Evolutionary conservation across 2,797 vertebrate genomes (phyloP), one percentile per base, ranked within the genome.

Genomic region (Odontamblyopus lacepedii): DNA sequence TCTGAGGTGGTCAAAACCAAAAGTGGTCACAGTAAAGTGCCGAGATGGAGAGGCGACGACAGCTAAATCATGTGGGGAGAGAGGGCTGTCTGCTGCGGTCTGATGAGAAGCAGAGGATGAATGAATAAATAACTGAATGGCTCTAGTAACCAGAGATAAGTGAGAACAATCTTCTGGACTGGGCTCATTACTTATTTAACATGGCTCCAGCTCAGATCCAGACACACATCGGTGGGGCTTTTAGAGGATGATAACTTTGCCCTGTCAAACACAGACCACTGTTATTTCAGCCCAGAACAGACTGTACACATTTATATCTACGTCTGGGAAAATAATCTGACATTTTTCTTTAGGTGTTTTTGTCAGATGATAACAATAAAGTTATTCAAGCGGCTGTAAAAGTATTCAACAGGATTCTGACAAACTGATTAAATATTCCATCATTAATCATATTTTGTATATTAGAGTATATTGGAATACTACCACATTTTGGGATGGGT

Each of bases 151-250:
- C 41, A 57, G 60, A 68, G 50, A 78, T 65, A 77, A 63, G 71
- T 51, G 41, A 74, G 55, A 67, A 26, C 16, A 8, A 61, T 63
- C 61, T 53, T 32, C 44, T 74, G 66, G 41, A 56, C 38, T 61
- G 5, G 61, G 60, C 57, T 70, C 64, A 66, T 74, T 77, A 65
- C 70, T 70, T 73, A 69, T 84, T 61, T 59, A 72, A 66, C 23
- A 55, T 53, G n/a, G 66, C 62, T 78, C 63, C 61, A 60, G 64
- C 55, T 35, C 72, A 50, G 72, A 77, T 61, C 66, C 44, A 73
- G 66, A 63, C 27, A 19, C 69, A 73, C 69, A 51, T 60, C 68
- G 69, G 56, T 78, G 26, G 70, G 73, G 66, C 69, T 56, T 72
- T 73, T 75, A 73, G 18, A 74, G 69, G 50, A 27, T 67, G 66